Base-by-base conservation (phyloP, 2,888 invertebrate species). In the Galerucella nymphaeae region DNA sequence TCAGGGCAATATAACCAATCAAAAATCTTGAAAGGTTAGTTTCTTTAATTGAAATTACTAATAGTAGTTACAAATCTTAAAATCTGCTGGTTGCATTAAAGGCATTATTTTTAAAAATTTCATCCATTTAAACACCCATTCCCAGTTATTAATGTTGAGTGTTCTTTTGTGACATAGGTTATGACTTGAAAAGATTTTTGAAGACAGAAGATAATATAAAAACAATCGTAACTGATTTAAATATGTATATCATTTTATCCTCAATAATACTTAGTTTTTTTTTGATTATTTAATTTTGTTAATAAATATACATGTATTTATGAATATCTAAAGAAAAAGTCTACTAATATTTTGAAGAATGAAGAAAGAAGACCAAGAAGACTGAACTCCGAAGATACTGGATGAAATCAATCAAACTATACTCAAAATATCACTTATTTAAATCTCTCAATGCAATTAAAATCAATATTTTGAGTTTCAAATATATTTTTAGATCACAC, bases 401-500 rank as follows among this genome's bases (percentile, higher is more conserved):
- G n/a, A n/a, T 14, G 45, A 5, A 45, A 48, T n/a, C 8, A 48
- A n/a, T 48, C n/a, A 2, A 48, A 38, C 30, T 48, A 8, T 14
- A 48, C 42, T 42, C 2, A 42, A 5, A 11, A 10, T 42, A 10
- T 45, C 45, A 6, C 18, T 30, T 23, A 2, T 23, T 58, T 13
- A 14, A 14, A 55, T 18, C 16, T 55, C 11, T 18, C 2, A 18
- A 55, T 14, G 2, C 14, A 23, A 30, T 58, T 30, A 30, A 30
- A 30, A 30, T 23, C 13, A 23, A 30, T 30, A 5, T 23, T 58
- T 58, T 30, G 14, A 58, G 18, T 16, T 53, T 53, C 53, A n/a
- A 53, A 53, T 48, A 66, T 3, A 57, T 66, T 66, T 66, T 66
- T 41, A 66, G 66, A 66, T 66, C 41, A 42, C n/a, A 42, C 50